Conservation (phyloP, 2,113 vertebrate genomes). For the Psilopogon haemacephalus region DNA sequence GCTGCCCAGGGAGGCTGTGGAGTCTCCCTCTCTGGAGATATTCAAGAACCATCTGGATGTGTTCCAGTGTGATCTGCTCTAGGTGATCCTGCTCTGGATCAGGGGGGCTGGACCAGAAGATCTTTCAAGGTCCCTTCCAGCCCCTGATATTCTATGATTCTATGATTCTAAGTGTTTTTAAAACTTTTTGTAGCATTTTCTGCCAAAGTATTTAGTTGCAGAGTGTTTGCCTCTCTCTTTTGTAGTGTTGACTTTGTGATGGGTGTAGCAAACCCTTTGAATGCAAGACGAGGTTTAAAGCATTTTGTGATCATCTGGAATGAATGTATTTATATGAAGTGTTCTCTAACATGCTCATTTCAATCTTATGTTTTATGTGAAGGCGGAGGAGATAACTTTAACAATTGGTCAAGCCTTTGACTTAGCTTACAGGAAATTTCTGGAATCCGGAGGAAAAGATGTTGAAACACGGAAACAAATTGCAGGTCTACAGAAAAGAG, state of each 20-base stretch:
- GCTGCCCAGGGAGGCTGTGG: too few relatives aligned
- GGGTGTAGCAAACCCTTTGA: neutral
- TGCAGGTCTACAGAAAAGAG: slow-evolving; percentile 92
- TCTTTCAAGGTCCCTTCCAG: too few relatives aligned
- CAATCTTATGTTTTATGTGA: slow-evolving; percentile 55
- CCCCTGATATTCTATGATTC: too few relatives aligned
- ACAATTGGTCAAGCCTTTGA: slow-evolving; percentile 99
- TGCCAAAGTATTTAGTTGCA: neutral
- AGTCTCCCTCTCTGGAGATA: too few relatives aligned
- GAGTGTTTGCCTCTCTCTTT: neutral
- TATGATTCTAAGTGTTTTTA: neutral
- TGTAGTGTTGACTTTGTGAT: neutral
- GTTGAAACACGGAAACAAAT: slow-evolving; percentile 98
- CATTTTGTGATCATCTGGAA: neutral
- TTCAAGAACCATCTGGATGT: too few relatives aligned
- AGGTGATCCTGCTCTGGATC: too few relatives aligned
- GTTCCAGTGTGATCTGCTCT: too few relatives aligned
- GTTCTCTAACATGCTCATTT: neutral
- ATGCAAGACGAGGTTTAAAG: neutral
- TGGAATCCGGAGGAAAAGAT: slow-evolving; percentile 98
- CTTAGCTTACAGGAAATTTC: slow-evolving; percentile 97
- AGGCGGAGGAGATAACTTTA: slow-evolving; percentile 97
- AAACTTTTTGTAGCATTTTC: neutral
- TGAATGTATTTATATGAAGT: neutral
- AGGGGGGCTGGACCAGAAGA: too few relatives aligned